Percentiles rank a stretch among this genome's conserved stretches.
Evolutionary conservation across 2,888 invertebrate species (phyloP).

Genomic region (Tanaodytes sp.): DNA sequence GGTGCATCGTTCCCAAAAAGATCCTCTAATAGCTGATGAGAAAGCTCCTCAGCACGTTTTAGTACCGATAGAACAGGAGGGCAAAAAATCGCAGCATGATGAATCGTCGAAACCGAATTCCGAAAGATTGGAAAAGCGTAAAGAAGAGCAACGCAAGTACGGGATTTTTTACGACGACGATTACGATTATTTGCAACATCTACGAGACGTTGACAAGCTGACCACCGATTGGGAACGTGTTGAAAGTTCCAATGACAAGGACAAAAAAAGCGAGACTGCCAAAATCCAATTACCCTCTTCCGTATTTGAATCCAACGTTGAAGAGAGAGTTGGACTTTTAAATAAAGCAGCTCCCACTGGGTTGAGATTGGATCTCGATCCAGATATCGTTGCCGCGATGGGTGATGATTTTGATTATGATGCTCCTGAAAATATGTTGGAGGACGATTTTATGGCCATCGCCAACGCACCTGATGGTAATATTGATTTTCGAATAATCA

Average conservation of each 20-base stretch:
- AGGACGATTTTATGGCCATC: slow-evolving; percentile 92
- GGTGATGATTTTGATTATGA: slow-evolving; percentile 93
- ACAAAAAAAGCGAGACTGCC: slow-evolving; percentile 62
- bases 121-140: slow-evolving; percentile 74
- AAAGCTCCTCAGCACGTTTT: slow-evolving; percentile 91
- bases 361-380: slow-evolving; percentile 83
- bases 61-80: slow-evolving; percentile 75
- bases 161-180: slow-evolving; percentile 96
- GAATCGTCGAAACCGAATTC: slow-evolving; percentile 25
- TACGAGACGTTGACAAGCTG: slow-evolving; percentile 78
- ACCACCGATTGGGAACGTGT: slow-evolving; percentile 75
- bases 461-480: slow-evolving; percentile 78
- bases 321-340: slow-evolving; percentile 88
- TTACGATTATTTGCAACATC: slow-evolving; percentile 94
- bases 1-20: slow-evolving; percentile 94
- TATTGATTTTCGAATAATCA: slow-evolving; percentile 59
- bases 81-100: slow-evolving; percentile 58
- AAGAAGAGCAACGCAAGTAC: slow-evolving; percentile 85
- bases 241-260: slow-evolving; percentile 57
- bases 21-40: slow-evolving; percentile 91
- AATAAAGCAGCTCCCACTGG: slow-evolving; percentile 85
- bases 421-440: slow-evolving; percentile 87
- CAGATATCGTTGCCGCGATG: slow-evolving; percentile 92
- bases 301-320: slow-evolving; percentile 88
- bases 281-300: slow-evolving; percentile 84